Base-by-base conservation (phyloP, 2,888 invertebrate genomes). In the Drosophila planitibia region DNA sequence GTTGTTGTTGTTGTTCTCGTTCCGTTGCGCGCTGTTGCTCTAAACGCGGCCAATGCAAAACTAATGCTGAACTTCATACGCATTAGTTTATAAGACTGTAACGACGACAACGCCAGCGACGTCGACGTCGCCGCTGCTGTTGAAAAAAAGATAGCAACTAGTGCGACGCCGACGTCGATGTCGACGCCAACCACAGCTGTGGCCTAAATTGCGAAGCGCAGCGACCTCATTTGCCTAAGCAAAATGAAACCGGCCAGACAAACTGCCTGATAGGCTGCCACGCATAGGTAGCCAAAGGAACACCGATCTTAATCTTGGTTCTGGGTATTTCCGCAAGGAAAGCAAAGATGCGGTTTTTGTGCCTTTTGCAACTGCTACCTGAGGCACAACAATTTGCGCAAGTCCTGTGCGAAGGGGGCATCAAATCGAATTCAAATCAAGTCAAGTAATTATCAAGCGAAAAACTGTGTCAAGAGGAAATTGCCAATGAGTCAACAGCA, bases 31-130 rank as follows among this genome's bases (percentile, higher is more conserved):
- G 69, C 65, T 87, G 85, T 83, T 85, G 73, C 85, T 87, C 83
- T 88, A 88, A 83, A 90, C 84, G 79, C 91, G 78, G 73, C 80
- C 87, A 91, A 90, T 85, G 90, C 88, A 79, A 90, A 91, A 90
- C 84, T 83, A 87, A 79, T 91, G 91, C 91, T 85, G 91, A 85
- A 79, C 82, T 83, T 83, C 85, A 83, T 76, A 85, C 77, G 81
- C 84, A 85, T 89, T 89, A 87, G 91, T 90, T 90, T 88, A 89
- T 89, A 90, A 90, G 89, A 76, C 78, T 63, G 74, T 70, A 62
- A 59, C 53, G 30, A 28, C 55, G 66, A 32, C 72, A 52, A 9
- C 30, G 67, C 33, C 57, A 16, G 37, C 37, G 67, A 35, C 52
- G 53, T 25, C 51, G 73, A 32, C 68, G 58, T 19, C 10, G 39